These are phyloP conservation scores for Agrochola lota DNA, from an alignment of 2,888 invertebrate genomes.

Conservation along the genomic window DNA sequence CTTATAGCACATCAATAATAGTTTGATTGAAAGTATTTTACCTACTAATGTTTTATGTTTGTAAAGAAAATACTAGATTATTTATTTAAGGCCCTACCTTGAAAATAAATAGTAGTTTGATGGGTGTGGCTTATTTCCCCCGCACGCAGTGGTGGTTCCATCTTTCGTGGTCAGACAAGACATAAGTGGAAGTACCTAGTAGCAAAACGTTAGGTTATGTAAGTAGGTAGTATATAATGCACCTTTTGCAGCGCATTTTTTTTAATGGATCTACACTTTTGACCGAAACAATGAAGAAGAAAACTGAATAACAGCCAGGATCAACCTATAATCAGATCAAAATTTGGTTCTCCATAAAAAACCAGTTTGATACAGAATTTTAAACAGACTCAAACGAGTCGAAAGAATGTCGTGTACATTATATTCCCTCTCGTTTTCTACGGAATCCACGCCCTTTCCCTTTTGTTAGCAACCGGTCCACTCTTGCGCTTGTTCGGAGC, in stretches of 20 bases:
- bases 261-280: neutral
- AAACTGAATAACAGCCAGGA: neutral
- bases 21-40: neutral
- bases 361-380: slow-evolving; percentile 44
- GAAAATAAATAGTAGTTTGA: no score
- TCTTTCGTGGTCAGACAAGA: neutral
- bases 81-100: no score
- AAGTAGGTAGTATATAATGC: neutral
- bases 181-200: neutral
- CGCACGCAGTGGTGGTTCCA: no score
- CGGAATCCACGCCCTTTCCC: slow-evolving; percentile 73
- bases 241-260: neutral
- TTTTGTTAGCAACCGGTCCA: slow-evolving; percentile 71
- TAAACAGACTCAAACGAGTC: slow-evolving; percentile 50
- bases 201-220: no score
- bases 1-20: no score
- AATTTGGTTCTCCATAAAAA: slow-evolving; percentile 23
- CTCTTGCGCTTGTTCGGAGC: slow-evolving; percentile 51
- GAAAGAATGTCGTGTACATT: slow-evolving; percentile 50
- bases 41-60: neutral
- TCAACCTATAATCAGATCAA: slow-evolving; percentile 5
- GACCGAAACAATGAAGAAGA: neutral
- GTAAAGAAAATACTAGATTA: neutral
- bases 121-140: no score
- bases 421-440: slow-evolving; percentile 73